Percentiles rank a stretch among this genome's conserved stretches.
These are phyloP conservation scores for Parnassius mnemosyne DNA, from an alignment of 2,888 invertebrate genomes.

Conservation along the genomic window DNA sequence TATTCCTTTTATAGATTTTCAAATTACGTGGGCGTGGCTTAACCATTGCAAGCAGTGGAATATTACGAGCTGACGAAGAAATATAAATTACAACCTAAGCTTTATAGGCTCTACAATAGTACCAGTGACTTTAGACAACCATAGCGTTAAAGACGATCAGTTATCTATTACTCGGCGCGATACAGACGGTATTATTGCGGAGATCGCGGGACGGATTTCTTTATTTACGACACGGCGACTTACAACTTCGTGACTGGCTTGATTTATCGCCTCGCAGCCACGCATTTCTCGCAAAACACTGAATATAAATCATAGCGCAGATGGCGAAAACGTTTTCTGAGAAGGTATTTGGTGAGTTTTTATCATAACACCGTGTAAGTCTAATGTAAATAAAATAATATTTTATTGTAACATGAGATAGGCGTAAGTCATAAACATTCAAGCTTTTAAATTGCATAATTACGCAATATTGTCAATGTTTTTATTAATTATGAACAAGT, in stretches of 20 bases:
- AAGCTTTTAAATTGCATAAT: no score
- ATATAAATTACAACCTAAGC: background rate
- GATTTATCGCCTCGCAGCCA: constrained; percentile 45
- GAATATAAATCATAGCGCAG: constrained; percentile 58
- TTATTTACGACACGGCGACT: constrained; percentile 45
- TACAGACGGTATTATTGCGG: background rate
- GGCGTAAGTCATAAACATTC: no score
- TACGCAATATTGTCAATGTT: no score
- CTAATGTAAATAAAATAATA: background rate
- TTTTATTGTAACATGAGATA: background rate
- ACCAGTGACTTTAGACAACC: background rate
- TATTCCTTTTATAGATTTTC: no score
- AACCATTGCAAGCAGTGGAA: background rate
- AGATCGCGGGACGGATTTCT: constrained; percentile 29
- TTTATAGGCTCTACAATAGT: no score
- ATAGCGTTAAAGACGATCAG: background rate
- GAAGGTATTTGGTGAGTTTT: constrained; percentile 39
- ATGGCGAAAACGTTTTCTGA: constrained; percentile 47
- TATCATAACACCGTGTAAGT: constrained; percentile 8
- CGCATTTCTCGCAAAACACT: constrained; percentile 47
- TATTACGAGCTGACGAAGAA: no score
- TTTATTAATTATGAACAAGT: no score
- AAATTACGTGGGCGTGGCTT: no score
- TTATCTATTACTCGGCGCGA: background rate
- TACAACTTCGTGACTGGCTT: constrained; percentile 36